A percentile compares a stretch with the other conserved stretches of the same genome.
Evolutionary conservation across 2,113 vertebrate genomes (phyloP).

Genomic region (Ranitomeya imitator): DNA sequence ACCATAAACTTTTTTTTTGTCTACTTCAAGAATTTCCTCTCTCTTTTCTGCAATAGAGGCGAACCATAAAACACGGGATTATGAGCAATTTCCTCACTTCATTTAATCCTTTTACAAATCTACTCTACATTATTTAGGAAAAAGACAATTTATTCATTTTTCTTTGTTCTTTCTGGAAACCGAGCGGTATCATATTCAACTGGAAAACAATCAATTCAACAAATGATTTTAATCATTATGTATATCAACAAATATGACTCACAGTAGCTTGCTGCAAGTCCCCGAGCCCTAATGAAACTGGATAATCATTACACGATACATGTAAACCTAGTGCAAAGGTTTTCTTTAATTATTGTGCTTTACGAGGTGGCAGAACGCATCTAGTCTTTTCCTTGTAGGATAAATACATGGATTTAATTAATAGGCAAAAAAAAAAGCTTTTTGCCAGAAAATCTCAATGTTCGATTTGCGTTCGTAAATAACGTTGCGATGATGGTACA

Average conservation of each 20-base stretch:
- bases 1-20: background rate
- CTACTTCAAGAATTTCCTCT: background rate
- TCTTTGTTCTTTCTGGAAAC: constrained; percentile 7
- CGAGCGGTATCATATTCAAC: constrained; percentile 31
- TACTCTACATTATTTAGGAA: constrained; percentile 12
- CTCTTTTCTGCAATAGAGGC: background rate
- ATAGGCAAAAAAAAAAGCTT: constrained; percentile 1
- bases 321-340: constrained; percentile 17
- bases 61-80: constrained; percentile 34
- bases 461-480: background rate
- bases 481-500: background rate
- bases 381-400: background rate
- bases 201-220: constrained; percentile 31
- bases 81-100: constrained; percentile 28
- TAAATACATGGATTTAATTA: constrained; percentile 44
- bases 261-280: constrained; percentile 26
- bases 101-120: constrained; percentile 41
- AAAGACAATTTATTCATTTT: constrained; percentile 10
- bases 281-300: constrained; percentile 35
- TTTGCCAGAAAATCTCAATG: background rate
- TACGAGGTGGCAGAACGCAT: constrained; percentile 27
- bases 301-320: constrained; percentile 48
- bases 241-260: constrained; percentile 48
- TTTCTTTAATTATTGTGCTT: constrained; percentile 42
- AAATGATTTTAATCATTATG: constrained; percentile 51